Percentiles rank a stretch among this genome's conserved stretches.
phyloP scores from a whole-genome alignment of 2,888 invertebrate species.

The Notodonta ziczac region DNA sequence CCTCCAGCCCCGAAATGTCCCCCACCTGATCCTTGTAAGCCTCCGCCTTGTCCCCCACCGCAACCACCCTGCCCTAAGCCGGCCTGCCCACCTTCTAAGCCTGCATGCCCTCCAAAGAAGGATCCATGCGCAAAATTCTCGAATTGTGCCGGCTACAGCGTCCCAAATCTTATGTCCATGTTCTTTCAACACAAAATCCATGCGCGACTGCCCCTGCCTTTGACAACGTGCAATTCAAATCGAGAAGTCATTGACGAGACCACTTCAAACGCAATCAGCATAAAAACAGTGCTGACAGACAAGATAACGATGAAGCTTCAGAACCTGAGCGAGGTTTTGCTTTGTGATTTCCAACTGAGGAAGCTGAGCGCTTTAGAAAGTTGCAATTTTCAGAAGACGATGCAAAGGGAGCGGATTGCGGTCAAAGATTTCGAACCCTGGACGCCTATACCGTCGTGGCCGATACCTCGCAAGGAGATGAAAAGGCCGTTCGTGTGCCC shows the following conservation, averaged over 20 bases:
- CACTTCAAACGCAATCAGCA: background rate
- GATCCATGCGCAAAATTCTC: conserved; percentile 37
- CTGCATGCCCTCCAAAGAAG: conserved; percentile 29
- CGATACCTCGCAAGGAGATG: conserved; percentile 41
- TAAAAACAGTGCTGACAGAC: conserved; percentile 19
- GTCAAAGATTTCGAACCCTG: conserved; percentile 63
- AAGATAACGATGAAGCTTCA: conserved; percentile 23
- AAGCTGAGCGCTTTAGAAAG: background rate
- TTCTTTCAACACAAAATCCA: background rate
- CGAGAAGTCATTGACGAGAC: background rate
- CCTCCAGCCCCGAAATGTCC: conserved; percentile 40
- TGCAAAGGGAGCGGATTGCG: conserved; percentile 17
- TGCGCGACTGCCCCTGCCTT: conserved; percentile 11
- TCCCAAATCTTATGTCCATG: background rate
- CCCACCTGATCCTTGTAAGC: conserved; percentile 26
- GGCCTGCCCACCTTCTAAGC: conserved; percentile 21
- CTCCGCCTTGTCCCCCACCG: conserved; percentile 23
- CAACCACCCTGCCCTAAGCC: conserved; percentile 34
- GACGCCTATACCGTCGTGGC: conserved; percentile 72
- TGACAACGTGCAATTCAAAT: background rate
- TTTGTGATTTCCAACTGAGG: conserved; percentile 3
- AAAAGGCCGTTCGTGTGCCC: conserved; percentile 48
- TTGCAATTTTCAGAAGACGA: conserved; percentile 1
- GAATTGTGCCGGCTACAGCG: conserved; percentile 9
- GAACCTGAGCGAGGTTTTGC: conserved; percentile 19